Percentiles rank a stretch among this genome's conserved stretches.
These are phyloP conservation scores for Pristionchus entomophagus DNA, from an alignment of 2,888 invertebrate species.

Conservation along the genomic window DNA sequence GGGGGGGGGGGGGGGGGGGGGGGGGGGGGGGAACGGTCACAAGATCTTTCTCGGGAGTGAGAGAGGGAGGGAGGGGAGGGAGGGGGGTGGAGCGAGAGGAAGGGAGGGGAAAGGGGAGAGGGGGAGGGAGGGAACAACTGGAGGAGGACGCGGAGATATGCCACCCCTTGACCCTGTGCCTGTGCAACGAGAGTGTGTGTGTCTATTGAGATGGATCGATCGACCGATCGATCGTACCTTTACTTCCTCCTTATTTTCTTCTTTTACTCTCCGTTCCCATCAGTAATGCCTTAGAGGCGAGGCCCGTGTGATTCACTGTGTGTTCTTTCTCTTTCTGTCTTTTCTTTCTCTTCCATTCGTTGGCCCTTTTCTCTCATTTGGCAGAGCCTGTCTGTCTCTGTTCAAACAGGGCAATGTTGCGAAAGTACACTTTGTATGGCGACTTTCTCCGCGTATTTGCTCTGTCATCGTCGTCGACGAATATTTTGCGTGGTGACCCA, in stretches of 20 bases:
- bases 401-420: not conserved
- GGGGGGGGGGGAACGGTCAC: conserved; percentile 15
- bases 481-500: conserved; percentile 17
- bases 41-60: conserved; percentile 15
- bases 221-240: not conserved
- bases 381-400: not conserved
- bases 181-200: conserved; percentile 12
- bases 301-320: not conserved
- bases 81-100: not conserved
- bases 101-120: not conserved
- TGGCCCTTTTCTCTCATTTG: not conserved
- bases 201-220: conserved; percentile 23
- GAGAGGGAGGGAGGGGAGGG: not conserved
- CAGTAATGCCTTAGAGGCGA: not conserved
- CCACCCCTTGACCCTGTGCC: conserved; percentile 28
- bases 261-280: not conserved
- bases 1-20: not conserved
- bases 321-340: not conserved
- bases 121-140: not conserved
- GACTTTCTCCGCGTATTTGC: not conserved
- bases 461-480: not conserved
- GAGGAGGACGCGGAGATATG: not conserved
- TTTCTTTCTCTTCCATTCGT: not conserved
- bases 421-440: not conserved
- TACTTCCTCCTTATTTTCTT: not conserved